Base-by-base conservation (phyloP, 2,888 invertebrate species). In the Prosopocoilus inquinatus region DNA sequence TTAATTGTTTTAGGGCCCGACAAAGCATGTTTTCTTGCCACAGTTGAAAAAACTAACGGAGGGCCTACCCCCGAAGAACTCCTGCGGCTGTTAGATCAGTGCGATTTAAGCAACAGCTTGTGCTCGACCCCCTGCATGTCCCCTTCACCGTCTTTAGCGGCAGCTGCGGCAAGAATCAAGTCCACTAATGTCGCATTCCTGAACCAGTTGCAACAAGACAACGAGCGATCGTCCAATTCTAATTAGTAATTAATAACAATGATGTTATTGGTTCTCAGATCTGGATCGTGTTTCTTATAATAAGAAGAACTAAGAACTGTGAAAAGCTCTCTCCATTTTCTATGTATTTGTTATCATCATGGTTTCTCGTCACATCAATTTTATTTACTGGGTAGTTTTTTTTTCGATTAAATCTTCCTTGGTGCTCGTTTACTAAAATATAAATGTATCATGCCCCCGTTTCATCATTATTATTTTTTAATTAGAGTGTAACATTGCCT, bases 41-140 rank as follows among this genome's bases (percentile, higher is more conserved):
- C 75, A 78, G 85, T 81, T 39, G 79, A 79, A 62, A 81, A 81
- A 71, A 78, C 78, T 2, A 89, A 89, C 62, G 95, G 95, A 60
- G 96, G 97, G n/a, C 97, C 97, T 32, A 88, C 89, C 1, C 88
- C 96, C 1, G 89, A 91, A 72, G 97, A 98, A 79, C 81, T 98
- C 59, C 85, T 98, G 67, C 87, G 90, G 28, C 81, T 97, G 60
- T 82, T 98, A 63, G 95, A 97, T 66, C 94, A 95, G 66, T 96
- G 96, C 79, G 97, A 97, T 77, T 82, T 97, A 61, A 91, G 90
- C 71, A 89, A 88, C 74, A 89, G 89, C 57, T 81, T 87, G 56
- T 84, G 84, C 67, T 88, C 88, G 2, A 90, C 88, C 1, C 94
- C 93, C 59, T 92, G 89, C 65, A 83, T 90, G 64, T 93, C 90